Evolutionary conservation across 2,797 vertebrate species (phyloP).

Genomic region (Cephalopachus bancanus): DNA sequence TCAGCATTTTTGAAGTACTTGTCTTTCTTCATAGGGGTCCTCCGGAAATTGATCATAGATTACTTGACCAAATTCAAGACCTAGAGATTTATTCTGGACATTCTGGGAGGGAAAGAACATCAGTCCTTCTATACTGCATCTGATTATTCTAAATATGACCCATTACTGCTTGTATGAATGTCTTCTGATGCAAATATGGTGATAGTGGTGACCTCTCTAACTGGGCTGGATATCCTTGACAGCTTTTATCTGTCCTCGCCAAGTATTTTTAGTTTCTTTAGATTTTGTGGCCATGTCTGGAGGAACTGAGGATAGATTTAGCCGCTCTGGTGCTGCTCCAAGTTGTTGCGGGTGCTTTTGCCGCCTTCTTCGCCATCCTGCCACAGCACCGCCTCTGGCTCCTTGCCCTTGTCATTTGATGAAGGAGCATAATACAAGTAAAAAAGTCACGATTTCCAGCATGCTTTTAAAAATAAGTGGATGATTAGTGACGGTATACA

Average conservation of each 20-base stretch:
- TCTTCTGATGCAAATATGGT: conserved; percentile 50
- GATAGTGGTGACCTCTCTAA: not conserved
- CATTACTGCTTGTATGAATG: not conserved
- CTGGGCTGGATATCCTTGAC: conserved; percentile 17
- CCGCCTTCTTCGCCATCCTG: not conserved
- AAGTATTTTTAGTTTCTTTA: conserved; percentile 47
- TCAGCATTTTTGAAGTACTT: conserved; percentile 62
- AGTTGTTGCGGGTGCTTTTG: not conserved
- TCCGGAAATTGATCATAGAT: conserved; percentile 69
- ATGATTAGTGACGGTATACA: not conserved
- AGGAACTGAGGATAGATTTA: conserved; percentile 49
- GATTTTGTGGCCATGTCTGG: conserved; percentile 1
- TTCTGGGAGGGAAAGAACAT: not conserved
- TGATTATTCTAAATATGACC: conserved; percentile 39
- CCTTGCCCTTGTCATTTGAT: not conserved
- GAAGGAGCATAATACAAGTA: not conserved
- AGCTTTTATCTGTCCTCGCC: conserved; percentile 59
- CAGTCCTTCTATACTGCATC: not conserved
- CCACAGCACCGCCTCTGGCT: not conserved
- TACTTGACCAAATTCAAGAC: conserved; percentile 63
- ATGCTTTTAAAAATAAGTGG: not conserved
- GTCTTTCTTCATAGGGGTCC: conserved; percentile 67
- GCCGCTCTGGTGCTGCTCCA: not conserved
- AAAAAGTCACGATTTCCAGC: conserved; percentile 24
- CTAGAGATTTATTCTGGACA: conserved; percentile 22